Evolutionary conservation across 2,888 invertebrate genomes (phyloP), one percentile per base, ranked within the genome.

Genomic region (Phanerotoma sp.): DNA sequence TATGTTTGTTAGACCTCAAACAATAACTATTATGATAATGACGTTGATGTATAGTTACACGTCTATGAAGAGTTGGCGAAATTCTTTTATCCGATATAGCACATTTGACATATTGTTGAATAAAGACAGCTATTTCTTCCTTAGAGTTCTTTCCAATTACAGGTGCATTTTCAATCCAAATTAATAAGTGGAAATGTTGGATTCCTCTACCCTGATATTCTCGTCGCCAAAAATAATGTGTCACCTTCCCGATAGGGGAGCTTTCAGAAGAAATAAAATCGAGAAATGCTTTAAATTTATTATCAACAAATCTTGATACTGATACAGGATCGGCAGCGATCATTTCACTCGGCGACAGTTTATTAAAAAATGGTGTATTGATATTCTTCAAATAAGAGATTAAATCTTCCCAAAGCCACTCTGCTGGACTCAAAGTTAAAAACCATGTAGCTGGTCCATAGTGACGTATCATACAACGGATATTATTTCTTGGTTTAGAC

Each of bases 321-420:
- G 69, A 63, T 1, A 69, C 66, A 15, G 68, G 67, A 63, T 73
- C 69, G 5, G 56, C 41, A 11, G 66, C 65, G n/a, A n/a, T n/a
- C n/a, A n/a, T n/a, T n/a, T n/a, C n/a, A n/a, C n/a, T n/a, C n/a
- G n/a, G n/a, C n/a, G n/a, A n/a, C n/a, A n/a, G n/a, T n/a, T n/a
- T n/a, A n/a, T n/a, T n/a, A n/a, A n/a, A n/a, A n/a, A 41, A 71
- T 56, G 57, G 62, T 56, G 58, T 54, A 58, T 70, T 68, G 6
- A 70, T 60, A 60, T 62, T 44, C 40, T 55, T 63, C 15, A 70
- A 18, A 56, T 68, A 69, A 33, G 64, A 54, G 10, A 60, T 59
- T 22, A 69, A 57, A 61, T 71, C 72, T 2, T 61, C 56, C 67
- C 68, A 69, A 42, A 59, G 62, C 63, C 48, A 65, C 51, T 63